Conservation (phyloP, 2,888 invertebrate species). For the Scaeva pyrastri region DNA sequence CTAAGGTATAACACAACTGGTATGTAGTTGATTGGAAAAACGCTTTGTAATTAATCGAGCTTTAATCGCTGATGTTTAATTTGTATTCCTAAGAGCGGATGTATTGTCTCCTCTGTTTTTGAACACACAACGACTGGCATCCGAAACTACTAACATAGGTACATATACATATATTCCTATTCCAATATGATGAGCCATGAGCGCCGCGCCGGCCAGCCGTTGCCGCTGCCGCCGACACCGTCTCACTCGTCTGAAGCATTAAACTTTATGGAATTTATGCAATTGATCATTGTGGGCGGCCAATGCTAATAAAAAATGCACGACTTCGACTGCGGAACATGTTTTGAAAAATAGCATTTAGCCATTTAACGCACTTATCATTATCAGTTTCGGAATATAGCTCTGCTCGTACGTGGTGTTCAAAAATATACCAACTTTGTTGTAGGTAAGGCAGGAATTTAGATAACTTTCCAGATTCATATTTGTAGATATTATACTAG, state of each 20-base stretch:
- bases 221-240: not conserved
- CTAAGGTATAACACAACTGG: not conserved
- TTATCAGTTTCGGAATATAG: not conserved
- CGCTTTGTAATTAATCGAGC: slow-evolving; percentile 70
- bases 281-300: slow-evolving; percentile 39
- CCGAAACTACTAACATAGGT: too few relatives aligned
- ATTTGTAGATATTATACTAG: not conserved
- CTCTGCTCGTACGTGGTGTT: slow-evolving; percentile 21
- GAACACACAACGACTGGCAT: slow-evolving; percentile 36
- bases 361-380: slow-evolving; percentile 32
- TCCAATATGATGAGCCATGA: slow-evolving; percentile 21
- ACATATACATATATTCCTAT: too few relatives aligned
- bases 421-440: slow-evolving; percentile 14
- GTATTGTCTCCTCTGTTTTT: slow-evolving; percentile 57
- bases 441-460: not conserved
- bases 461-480: not conserved
- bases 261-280: slow-evolving; percentile 43
- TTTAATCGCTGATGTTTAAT: slow-evolving; percentile 68
- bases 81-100: slow-evolving; percentile 64
- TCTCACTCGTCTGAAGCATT: too few relatives aligned
- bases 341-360: slow-evolving; percentile 21
- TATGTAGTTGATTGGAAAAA: slow-evolving; percentile 55
- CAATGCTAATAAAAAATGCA: slow-evolving; percentile 27
- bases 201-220: slow-evolving; percentile 2
- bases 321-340: slow-evolving; percentile 35